Evolutionary conservation across 1,140 invertebrate genomes (phyloP), one percentile per base, ranked within the genome.

Genomic region (Brachionus calyciflorus): DNA sequence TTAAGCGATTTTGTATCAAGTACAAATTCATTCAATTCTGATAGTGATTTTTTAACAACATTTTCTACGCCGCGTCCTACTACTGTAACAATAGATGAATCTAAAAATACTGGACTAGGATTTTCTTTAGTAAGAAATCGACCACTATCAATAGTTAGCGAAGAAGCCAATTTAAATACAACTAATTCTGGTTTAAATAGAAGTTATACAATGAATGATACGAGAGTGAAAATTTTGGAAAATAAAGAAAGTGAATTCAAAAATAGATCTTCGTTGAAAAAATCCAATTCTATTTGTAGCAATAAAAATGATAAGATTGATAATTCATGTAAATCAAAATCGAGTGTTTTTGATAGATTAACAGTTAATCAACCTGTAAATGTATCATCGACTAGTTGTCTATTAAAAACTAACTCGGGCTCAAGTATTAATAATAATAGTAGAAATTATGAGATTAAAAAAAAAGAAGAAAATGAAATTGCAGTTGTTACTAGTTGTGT

Each of bases 391-490:
- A 60, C 9, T 37, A 60, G 21, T 24, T 28, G 1, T 55, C 24
- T 6, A 28, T 28, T 9, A 60, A 60, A 40, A 60, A 33, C 17
- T 33, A 28, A 12, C 30, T 28, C 28, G 10, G 28, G n/a, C 14
- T 33, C 3, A 60, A 17, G 7, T 26, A 24, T 37, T 30, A 65
- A 41, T 10, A 65, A 10, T 37, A 37, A 37, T 9, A 9, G 33
- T 37, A 5, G 33, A n/a, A n/a, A 9, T 37, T 65, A 65, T 65
- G 60, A 65, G 10, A 65, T 65, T n/a, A 65, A 65, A 26, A 65
- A 65, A 65, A 65, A 65, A 44, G 60, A 65, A 24, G 60, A 65
- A 65, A 65, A 65, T 28, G 60, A 65, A 10, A 44, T 65, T 17
- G 60, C 60, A 24, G 40, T 65, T 19, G 60, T 65, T 19, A 65